Conservation (phyloP, 2,113 vertebrate genomes). For the Oncorhynchus clarkii region DNA sequence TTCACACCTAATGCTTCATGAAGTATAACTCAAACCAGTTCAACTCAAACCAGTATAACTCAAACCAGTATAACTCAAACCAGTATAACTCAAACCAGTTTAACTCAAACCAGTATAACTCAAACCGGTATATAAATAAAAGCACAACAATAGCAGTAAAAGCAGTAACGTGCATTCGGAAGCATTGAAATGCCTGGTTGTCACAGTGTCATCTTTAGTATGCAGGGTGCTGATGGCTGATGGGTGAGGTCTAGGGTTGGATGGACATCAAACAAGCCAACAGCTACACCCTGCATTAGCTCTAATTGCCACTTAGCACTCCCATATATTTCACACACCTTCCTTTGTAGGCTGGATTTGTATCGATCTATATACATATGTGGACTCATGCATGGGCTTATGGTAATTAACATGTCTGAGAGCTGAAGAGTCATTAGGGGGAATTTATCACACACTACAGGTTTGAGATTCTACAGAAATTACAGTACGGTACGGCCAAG, state of each 20-base stretch:
- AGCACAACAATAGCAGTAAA: background rate
- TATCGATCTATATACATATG: slow-evolving; percentile 29
- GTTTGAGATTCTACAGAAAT: too few species aligned
- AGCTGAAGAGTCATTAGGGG: slow-evolving; percentile 54
- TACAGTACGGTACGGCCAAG: slow-evolving; percentile 16
- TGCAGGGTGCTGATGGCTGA: too few species aligned
- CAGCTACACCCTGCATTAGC: too few species aligned
- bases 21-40: background rate
- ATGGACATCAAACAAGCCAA: too few species aligned
- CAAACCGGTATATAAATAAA: background rate
- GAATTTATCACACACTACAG: slow-evolving; percentile 53
- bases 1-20: background rate
- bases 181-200: too few species aligned
- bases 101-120: too few species aligned
- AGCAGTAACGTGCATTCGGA: too few species aligned
- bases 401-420: slow-evolving; percentile 52
- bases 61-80: too few species aligned
- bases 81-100: background rate
- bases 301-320: too few species aligned
- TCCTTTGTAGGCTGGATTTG: slow-evolving; percentile 29
- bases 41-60: background rate
- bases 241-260: too few species aligned
- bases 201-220: too few species aligned
- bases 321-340: background rate
- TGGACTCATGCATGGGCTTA: slow-evolving; percentile 47